Evolutionary conservation across 2,797 vertebrate genomes (phyloP).

Genomic region (Botia kubotai): DNA sequence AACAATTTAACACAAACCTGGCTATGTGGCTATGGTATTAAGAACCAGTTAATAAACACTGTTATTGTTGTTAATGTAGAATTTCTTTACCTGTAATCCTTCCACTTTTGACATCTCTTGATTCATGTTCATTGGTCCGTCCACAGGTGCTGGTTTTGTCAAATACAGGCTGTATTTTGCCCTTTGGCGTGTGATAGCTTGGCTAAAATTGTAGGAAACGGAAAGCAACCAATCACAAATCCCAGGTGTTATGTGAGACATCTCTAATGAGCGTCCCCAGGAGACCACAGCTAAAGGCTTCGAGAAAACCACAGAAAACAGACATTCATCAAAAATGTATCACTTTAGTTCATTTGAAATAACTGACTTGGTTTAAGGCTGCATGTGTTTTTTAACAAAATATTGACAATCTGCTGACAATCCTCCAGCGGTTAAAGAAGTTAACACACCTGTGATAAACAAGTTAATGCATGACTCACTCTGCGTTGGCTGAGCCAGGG

Average conservation of each 20-base stretch:
- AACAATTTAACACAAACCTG: no score
- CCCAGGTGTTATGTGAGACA: conserved; percentile 70
- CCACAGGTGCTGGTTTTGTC: conserved; percentile 52
- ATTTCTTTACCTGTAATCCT: conserved; percentile 48
- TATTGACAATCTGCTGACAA: not conserved
- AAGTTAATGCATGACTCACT: conserved; percentile 69
- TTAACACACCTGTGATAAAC: not conserved
- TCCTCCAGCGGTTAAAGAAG: not conserved
- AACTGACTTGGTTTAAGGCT: not conserved
- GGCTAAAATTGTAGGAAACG: conserved; percentile 38
- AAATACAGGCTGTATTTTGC: conserved; percentile 73
- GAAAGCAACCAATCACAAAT: conserved; percentile 77
- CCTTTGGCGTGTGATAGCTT: conserved; percentile 14
- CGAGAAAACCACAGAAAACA: conserved; percentile 28
- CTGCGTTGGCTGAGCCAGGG: conserved; percentile 70
- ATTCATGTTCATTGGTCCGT: conserved; percentile 25
- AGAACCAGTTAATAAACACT: not conserved
- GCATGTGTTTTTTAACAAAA: not conserved
- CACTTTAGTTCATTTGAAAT: not conserved
- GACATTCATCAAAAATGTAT: not conserved
- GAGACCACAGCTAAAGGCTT: conserved; percentile 83
- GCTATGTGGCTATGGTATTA: not conserved
- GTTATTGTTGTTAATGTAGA: not conserved
- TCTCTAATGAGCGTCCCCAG: conserved; percentile 82
- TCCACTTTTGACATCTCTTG: conserved; percentile 53